Conservation (phyloP, 2,888 invertebrate species). For the Amphipoea oculea region DNA sequence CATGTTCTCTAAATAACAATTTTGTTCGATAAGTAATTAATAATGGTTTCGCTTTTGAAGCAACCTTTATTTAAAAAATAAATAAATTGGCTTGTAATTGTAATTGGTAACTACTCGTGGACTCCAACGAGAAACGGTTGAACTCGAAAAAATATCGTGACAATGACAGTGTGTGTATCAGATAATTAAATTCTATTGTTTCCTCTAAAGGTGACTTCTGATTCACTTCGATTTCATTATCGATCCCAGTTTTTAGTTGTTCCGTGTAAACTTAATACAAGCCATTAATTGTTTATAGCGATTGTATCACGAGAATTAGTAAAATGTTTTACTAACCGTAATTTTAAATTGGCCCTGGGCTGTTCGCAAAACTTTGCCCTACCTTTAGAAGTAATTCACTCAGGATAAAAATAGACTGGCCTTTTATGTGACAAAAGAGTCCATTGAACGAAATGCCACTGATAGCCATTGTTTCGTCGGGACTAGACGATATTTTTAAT, state of each 20-base stretch:
- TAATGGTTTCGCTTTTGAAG: constrained; percentile 67
- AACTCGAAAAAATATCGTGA: constrained; percentile 22
- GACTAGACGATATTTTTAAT: neutral
- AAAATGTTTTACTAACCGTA: constrained; percentile 34
- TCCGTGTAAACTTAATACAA: constrained; percentile 21
- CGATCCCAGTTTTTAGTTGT: constrained; percentile 30
- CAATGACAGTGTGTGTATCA: constrained; percentile 27
- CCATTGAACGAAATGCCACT: constrained; percentile 22
- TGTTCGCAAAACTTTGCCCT: constrained; percentile 18
- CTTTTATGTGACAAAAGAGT: constrained; percentile 22
- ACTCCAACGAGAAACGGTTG: constrained; percentile 52
- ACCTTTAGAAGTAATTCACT: constrained; percentile 35
- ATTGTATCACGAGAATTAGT: constrained; percentile 34
- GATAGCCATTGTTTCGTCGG: constrained; percentile 26
- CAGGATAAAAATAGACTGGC: constrained; percentile 32
- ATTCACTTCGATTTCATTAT: constrained; percentile 42
- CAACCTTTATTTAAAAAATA: constrained; percentile 63
- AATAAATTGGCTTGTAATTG: constrained; percentile 63
- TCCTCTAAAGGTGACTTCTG: constrained; percentile 36
- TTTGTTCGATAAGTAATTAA: constrained; percentile 78
- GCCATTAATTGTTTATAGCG: constrained; percentile 14
- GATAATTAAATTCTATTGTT: constrained; percentile 57
- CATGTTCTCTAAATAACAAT: constrained; percentile 78
- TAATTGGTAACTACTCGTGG: constrained; percentile 47
- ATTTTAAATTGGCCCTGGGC: constrained; percentile 23